Conservation (phyloP, 2,888 invertebrate genomes). For the Diarsia brunnea region DNA sequence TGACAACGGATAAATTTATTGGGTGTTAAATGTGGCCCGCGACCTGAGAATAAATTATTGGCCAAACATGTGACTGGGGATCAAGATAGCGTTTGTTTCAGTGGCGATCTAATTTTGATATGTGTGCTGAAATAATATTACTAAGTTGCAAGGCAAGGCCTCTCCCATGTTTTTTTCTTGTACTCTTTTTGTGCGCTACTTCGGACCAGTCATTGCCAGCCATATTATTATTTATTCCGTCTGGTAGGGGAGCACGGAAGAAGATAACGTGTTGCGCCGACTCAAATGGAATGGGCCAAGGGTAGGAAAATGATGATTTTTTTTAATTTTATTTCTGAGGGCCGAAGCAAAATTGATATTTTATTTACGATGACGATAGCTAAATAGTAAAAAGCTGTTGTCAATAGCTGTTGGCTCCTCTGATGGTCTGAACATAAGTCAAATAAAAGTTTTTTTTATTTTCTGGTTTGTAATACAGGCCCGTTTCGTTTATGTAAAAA, state of each 20-base stretch:
- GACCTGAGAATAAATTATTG: slow-evolving; percentile 79
- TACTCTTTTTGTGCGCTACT: background rate
- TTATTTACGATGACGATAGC: background rate
- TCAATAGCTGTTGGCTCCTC: too few relatives aligned
- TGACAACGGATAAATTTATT: slow-evolving; percentile 85
- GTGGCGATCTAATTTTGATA: slow-evolving; percentile 15
- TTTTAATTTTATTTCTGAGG: background rate
- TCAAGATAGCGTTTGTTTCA: slow-evolving; percentile 65
- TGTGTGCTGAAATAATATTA: slow-evolving; percentile 6
- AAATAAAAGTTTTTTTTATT: too few relatives aligned
- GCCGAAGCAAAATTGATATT: background rate
- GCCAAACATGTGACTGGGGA: slow-evolving; percentile 69
- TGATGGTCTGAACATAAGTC: too few relatives aligned
- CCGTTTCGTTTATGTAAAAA: background rate
- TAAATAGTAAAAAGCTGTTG: background rate
- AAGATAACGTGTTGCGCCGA: background rate
- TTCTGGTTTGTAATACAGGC: too few relatives aligned
- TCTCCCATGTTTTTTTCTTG: background rate
- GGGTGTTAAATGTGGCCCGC: slow-evolving; percentile 81
- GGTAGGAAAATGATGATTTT: background rate
- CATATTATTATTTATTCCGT: background rate
- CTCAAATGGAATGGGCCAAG: background rate
- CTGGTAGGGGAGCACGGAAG: background rate
- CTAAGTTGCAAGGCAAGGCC: background rate
- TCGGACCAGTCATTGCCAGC: too few relatives aligned